Evolutionary conservation across 30 jellyfish, hydroid and myxozoan genomes (phyloP), one percentile per base, ranked within the genome.

Genomic region (Aurelia aurita complex sp. Pacific): DNA sequence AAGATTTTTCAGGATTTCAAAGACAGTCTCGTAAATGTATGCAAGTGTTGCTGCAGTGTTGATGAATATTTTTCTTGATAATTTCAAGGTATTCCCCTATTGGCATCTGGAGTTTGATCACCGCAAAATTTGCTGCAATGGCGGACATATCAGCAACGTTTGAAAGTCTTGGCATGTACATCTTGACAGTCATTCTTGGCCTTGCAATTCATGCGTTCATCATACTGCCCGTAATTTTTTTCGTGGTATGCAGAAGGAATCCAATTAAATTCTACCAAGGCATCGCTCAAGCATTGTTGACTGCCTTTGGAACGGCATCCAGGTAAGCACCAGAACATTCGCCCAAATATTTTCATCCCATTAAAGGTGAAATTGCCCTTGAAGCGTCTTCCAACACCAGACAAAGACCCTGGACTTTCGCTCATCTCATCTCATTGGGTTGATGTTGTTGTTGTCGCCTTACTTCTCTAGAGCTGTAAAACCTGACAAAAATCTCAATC

Each of bases 111-210:
- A 80, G 96, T 62, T 85, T 94, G 91, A 89, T 94, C 60, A 87
- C 97, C 51, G 96, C 96, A 2, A 94, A 94, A 64, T 94, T 94
- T 79, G 95, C 99, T 17, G 69, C 90, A 34, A 94, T 94, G 99
- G 77, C 64, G 0, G 84, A 94, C 70, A 94, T 94, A 32, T 13
- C 86, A 8, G 95, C 85, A 9, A 85, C 96, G 29, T 94, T 94
- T 88, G 97, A 82, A 61, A 94, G 97, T 42, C 92, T 94, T 34
- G 99, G 97, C 64, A 67, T 94, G 94, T 94, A 94, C 82, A 94
- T 94, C 67, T 83, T 87, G 61, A 94, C 99, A 1, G 99, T 94
- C 61, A 88, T 94, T 46, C 85, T 80, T 77, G 99, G 99, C 79
- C 83, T 94, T 19, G 79, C 94, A 32, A 83, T 94, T 65, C 99